Evolutionary conservation across 2,113 vertebrate genomes (phyloP), one percentile per base, ranked within the genome.

Genomic region (Osmerus mordax): DNA sequence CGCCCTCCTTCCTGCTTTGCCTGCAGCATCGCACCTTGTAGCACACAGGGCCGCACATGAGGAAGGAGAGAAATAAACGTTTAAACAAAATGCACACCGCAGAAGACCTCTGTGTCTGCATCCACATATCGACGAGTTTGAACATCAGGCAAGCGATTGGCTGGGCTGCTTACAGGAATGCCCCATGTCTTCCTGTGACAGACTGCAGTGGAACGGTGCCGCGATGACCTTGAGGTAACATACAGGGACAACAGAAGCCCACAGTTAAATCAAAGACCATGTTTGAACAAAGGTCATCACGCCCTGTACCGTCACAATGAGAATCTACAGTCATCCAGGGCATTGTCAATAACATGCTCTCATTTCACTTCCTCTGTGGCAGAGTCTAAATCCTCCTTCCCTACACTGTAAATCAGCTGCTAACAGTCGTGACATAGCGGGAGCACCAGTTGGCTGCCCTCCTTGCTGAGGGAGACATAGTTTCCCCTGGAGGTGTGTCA

Each of bases 71-170:
- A 56, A 76, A 84, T 69, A 78, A 75, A 75, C 76, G 73, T 67
- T 72, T 75, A 80, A 78, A 82, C 69, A 86, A 77, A 85, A 84
- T 69, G 71, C 67, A 65, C 72, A 72, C 65, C 78, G 74, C 59
- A 29, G 71, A 65, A 60, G 80, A 25, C 59, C 66, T 41, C 32
- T 71, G 68, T 79, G 71, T 80, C 76, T 72, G 65, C 52, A 62
- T 12, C 47, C 6, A 74, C 71, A 78, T 67, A 66, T 70, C 75
- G 65, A 70, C 67, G 66, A 60, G 41, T 47, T 47, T 47, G 9
- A 47, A 47, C 41, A 47, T 12, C 41, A 47, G 41, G 41, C 41
- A 9, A 47, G 41, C 9, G 41, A 9, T 47, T 47, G 8, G 6
- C 41, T 47, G 41, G 41, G 41, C 41, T 0, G 41, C 41, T 47